Percentiles rank a stretch among this genome's conserved stretches.
phyloP scores from a whole-genome alignment of 2,113 vertebrate species.

The Perca schrenkii region DNA sequence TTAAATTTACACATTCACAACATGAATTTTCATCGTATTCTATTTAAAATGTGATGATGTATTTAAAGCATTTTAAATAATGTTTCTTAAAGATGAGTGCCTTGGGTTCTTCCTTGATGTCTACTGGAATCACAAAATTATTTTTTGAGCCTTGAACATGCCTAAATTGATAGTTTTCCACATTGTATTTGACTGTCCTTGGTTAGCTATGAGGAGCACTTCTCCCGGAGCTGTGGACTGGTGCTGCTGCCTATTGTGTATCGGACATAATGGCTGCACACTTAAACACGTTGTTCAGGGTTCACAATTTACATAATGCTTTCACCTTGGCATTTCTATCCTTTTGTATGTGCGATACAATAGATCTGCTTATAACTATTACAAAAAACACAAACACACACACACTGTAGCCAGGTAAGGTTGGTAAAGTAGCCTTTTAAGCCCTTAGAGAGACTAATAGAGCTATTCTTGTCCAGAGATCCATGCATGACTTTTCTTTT shows the following conservation, averaged over 20 bases:
- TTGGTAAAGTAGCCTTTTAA: constrained; percentile 21
- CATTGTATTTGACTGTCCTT: constrained; percentile 46
- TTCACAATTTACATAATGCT: constrained; percentile 61
- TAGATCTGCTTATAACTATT: constrained; percentile 22
- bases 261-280: constrained; percentile 47
- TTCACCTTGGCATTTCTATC: constrained; percentile 66
- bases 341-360: constrained; percentile 43
- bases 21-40: background rate
- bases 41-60: too few relatives aligned
- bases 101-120: too few relatives aligned
- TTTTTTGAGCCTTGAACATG: background rate
- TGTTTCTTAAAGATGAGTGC: too few relatives aligned
- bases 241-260: constrained; percentile 50
- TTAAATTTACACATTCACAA: background rate
- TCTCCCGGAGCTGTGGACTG: constrained; percentile 36
- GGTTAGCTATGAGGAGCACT: constrained; percentile 26
- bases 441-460: background rate
- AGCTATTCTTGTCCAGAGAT: background rate
- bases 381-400: background rate
- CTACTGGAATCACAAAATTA: constrained; percentile 3
- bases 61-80: too few relatives aligned
- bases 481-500: constrained; percentile 14
- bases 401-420: constrained; percentile 10
- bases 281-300: constrained; percentile 57
- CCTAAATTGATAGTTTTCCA: constrained; percentile 27